Evolutionary conservation across 2,888 invertebrate genomes (phyloP).

Genomic region (Heliconius erato): DNA sequence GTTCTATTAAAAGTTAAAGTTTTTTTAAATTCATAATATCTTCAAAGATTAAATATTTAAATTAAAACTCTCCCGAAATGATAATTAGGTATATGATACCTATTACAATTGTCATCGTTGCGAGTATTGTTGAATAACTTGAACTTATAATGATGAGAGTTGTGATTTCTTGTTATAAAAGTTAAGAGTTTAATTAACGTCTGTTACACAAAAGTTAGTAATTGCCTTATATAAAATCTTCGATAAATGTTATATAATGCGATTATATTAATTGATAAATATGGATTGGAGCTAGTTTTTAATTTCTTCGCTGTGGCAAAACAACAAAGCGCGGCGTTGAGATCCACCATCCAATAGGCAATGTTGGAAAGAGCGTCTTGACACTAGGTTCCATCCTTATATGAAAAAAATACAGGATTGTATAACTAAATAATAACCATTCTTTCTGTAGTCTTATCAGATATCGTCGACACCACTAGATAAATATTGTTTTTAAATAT

Average conservation of each 20-base stretch:
- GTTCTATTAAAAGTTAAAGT: neutral
- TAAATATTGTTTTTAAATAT: too few relatives aligned
- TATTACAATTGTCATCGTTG: neutral
- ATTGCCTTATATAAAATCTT: neutral
- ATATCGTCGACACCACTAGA: too few relatives aligned
- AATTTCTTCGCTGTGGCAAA: too few relatives aligned
- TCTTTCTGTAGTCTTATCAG: too few relatives aligned
- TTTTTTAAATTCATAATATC: neutral
- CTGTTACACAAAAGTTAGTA: neutral
- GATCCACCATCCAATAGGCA: too few relatives aligned
- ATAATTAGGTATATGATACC: neutral
- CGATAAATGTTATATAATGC: neutral
- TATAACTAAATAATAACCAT: too few relatives aligned
- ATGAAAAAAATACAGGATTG: too few relatives aligned
- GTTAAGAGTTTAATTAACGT: constrained; percentile 1
- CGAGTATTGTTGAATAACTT: neutral
- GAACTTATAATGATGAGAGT: neutral
- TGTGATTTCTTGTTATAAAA: constrained; percentile 5
- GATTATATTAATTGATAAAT: neutral
- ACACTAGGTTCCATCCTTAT: too few relatives aligned
- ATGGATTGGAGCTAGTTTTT: neutral
- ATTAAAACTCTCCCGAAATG: neutral
- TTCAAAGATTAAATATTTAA: neutral
- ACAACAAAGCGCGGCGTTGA: too few relatives aligned
- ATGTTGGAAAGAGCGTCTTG: too few relatives aligned